phyloP scores from a whole-genome alignment of 2,797 vertebrate species.

The Neostethus bicornis region DNA sequence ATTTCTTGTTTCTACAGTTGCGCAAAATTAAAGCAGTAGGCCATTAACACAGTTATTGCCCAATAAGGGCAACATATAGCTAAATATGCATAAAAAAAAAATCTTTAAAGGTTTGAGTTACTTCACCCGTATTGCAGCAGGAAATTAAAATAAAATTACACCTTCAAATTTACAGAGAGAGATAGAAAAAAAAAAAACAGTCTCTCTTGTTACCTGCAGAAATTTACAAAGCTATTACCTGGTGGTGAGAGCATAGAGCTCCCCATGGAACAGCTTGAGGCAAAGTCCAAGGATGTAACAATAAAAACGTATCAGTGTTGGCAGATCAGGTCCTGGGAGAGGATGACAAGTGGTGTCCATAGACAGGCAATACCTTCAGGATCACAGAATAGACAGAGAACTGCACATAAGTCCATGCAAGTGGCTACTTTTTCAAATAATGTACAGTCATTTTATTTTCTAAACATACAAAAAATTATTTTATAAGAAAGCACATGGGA shows the following conservation, averaged over 20 bases:
- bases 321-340: conserved; percentile 73
- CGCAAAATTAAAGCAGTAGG: too few species aligned
- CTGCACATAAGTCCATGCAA: background rate
- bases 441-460: background rate
- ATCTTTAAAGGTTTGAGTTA: too few species aligned
- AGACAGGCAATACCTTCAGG: conserved; percentile 79
- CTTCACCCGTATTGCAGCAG: too few species aligned
- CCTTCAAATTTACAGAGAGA: background rate
- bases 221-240: conserved; percentile 46
- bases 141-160: background rate
- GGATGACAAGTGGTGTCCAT: conserved; percentile 83
- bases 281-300: conserved; percentile 84
- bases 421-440: background rate
- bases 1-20: background rate
- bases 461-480: background rate
- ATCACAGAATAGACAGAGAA: conserved; percentile 10
- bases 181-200: background rate
- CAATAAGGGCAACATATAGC: too few species aligned
- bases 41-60: too few species aligned
- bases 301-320: conserved; percentile 80
- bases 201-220: background rate
- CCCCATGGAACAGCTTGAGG: conserved; percentile 86
- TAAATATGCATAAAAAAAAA: too few species aligned
- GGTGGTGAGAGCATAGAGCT: conserved; percentile 75
- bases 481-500: background rate